Evolutionary conservation across 2,888 invertebrate species (phyloP).

Genomic region (Tetrapedia diversipes): DNA sequence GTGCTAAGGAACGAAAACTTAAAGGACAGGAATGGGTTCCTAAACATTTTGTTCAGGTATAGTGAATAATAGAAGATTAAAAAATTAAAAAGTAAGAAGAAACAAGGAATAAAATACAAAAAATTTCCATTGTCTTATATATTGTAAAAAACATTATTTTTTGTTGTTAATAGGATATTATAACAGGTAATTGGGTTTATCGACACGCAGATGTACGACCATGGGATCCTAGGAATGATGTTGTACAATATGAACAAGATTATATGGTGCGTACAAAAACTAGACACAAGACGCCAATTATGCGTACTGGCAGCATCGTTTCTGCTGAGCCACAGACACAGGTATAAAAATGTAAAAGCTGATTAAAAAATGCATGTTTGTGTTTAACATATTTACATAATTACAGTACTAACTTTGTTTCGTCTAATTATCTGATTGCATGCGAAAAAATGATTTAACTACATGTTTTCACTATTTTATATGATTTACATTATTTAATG

Average conservation of each 20-base stretch:
- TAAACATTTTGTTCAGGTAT: conserved; percentile 88
- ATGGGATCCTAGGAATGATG: conserved; percentile 94
- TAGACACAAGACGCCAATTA: conserved; percentile 89
- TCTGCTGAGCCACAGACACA: conserved; percentile 86
- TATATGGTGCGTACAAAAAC: conserved; percentile 92
- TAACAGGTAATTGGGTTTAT: conserved; percentile 88
- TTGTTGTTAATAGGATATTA: conserved; percentile 77
- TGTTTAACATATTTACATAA: background rate
- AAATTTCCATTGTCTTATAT: background rate
- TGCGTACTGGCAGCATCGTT: conserved; percentile 88
- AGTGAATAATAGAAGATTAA: background rate
- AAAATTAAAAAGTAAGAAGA: too few species aligned
- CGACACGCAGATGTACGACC: conserved; percentile 92
- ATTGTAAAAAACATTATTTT: conserved; percentile 6
- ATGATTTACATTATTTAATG: conserved; percentile 32
- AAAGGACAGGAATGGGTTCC: conserved; percentile 89
- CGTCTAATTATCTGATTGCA: conserved; percentile 17
- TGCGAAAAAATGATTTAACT: background rate
- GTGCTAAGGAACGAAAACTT: conserved; percentile 88
- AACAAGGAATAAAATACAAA: too few species aligned
- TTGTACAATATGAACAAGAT: conserved; percentile 93
- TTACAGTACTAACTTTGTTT: conserved; percentile 35
- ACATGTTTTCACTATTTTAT: background rate
- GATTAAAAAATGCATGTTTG: background rate
- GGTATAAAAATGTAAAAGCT: conserved; percentile 71